phyloP scores from a whole-genome alignment of 2,113 vertebrate genomes.

The Cavia porcellus region DNA sequence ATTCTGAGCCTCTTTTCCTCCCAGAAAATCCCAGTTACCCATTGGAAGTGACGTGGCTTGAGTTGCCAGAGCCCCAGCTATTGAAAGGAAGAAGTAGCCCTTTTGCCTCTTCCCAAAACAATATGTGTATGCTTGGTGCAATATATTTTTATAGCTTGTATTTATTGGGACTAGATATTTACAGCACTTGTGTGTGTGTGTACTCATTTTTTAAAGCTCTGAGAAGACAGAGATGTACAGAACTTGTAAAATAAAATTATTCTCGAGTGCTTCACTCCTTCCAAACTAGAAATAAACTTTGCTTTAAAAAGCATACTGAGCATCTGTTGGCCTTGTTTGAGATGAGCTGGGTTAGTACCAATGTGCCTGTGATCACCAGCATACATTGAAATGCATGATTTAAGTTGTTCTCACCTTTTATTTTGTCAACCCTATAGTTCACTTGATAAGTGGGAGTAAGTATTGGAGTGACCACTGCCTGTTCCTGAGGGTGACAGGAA shows the following conservation, averaged over 20 bases:
- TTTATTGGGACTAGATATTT: neutral
- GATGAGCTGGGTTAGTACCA: constrained; percentile 50
- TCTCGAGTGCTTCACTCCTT: constrained; percentile 61
- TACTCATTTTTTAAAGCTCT: constrained; percentile 51
- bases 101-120: constrained; percentile 27
- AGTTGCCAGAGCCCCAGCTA: neutral
- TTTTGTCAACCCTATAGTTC: neutral
- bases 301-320: constrained; percentile 74
- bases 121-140: neutral
- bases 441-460: neutral
- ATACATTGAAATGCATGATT: neutral
- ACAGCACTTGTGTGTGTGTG: neutral
- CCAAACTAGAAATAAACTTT: constrained; percentile 74
- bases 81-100: neutral
- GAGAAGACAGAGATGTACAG: constrained; percentile 52
- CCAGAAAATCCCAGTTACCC: neutral
- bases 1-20: neutral
- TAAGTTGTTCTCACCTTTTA: neutral
- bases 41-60: neutral
- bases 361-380: constrained; percentile 2
- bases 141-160: neutral
- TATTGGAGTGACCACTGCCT: neutral
- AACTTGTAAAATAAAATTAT: constrained; percentile 74
- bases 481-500: neutral
- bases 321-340: constrained; percentile 77